phyloP scores from a whole-genome alignment of 2,888 invertebrate genomes.

The Therioaphis trifolii region DNA sequence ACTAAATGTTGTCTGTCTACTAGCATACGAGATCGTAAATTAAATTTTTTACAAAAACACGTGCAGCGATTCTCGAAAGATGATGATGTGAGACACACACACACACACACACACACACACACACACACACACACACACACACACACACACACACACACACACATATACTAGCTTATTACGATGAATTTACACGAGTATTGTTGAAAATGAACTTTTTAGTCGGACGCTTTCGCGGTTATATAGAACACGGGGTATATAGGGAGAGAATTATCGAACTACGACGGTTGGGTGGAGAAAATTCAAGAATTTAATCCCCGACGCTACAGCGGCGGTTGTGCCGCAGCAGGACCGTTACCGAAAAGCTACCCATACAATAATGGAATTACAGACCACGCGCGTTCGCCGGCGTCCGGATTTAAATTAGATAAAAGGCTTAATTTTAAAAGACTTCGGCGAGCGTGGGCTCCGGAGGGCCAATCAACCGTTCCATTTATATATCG shows the following conservation, averaged over 20 bases:
- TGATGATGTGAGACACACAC: too few species aligned
- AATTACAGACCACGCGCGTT: conserved; percentile 53
- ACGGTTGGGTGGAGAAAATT: conserved; percentile 47
- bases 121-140: too few species aligned
- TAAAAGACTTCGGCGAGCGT: conserved; percentile 48
- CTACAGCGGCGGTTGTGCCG: background rate
- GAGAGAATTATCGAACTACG: conserved; percentile 29
- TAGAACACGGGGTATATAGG: background rate
- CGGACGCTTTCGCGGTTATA: background rate
- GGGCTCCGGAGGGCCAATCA: conserved; percentile 50
- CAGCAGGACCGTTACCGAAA: conserved; percentile 41
- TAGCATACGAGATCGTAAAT: too few species aligned
- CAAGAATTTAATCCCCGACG: conserved; percentile 50
- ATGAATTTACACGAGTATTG: background rate
- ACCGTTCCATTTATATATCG: conserved; percentile 46
- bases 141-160: background rate
- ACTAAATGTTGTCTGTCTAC: too few species aligned
- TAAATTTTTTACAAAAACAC: too few species aligned
- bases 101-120: too few species aligned
- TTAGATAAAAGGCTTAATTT: conserved; percentile 63
- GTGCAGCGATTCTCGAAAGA: too few species aligned
- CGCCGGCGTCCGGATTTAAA: conserved; percentile 48
- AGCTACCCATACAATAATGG: conserved; percentile 56
- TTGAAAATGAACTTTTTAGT: too few species aligned
- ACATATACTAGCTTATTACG: background rate